Conservation (phyloP, 2,797 vertebrate species). For the Mus minutoides region DNA sequence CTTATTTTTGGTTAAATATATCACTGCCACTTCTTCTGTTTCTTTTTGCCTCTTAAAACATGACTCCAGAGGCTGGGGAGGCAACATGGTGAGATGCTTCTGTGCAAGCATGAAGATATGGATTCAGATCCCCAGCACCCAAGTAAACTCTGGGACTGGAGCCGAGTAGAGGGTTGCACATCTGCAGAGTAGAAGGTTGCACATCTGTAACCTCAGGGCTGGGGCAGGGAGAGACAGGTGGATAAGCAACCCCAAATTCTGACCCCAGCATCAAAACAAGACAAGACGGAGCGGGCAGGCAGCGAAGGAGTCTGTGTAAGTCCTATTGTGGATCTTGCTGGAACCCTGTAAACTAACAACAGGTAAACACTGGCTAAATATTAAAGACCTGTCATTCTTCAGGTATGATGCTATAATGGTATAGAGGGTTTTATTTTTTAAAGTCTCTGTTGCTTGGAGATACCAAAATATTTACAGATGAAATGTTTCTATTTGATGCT, state of each 20-base stretch:
- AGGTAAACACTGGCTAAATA: neutral
- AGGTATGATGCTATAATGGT: neutral
- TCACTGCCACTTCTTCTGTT: neutral
- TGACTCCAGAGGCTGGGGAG: neutral
- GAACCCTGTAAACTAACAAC: neutral
- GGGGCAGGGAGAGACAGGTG: no score
- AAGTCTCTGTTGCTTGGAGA: slow-evolving; percentile 1
- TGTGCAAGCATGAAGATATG: neutral
- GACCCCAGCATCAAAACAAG: neutral
- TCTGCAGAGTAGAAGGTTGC: no score
- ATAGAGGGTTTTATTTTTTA: neutral
- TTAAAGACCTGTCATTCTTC: neutral
- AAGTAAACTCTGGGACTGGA: neutral
- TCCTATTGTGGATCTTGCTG: neutral
- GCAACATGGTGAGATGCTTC: no score
- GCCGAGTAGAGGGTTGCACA: no score
- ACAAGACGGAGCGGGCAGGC: neutral
- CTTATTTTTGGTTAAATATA: neutral
- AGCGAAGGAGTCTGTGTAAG: neutral
- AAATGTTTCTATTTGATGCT: neutral
- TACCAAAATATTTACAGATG: neutral
- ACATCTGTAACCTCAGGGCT: no score
- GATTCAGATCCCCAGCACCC: neutral
- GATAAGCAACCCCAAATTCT: neutral
- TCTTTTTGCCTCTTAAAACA: slow-evolving; percentile 11